Evolutionary conservation across 2,888 invertebrate genomes (phyloP).

Genomic region (Leptopilina myrica): DNA sequence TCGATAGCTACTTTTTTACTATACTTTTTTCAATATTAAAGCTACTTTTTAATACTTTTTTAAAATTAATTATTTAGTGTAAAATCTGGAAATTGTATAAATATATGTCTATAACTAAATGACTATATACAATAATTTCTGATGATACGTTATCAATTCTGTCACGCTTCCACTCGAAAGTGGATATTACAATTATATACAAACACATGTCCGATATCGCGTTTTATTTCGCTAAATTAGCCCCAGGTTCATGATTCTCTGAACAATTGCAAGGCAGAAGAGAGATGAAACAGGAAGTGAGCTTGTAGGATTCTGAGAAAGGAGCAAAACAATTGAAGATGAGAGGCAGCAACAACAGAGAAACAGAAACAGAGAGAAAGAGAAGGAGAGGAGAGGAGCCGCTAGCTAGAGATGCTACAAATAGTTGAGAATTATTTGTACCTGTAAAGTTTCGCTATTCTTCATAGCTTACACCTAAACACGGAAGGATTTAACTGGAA

Average conservation of each 20-base stretch:
- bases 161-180: neutral
- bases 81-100: neutral
- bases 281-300: conserved; percentile 17
- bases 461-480: neutral
- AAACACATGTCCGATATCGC: neutral
- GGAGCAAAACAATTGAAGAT: conserved; percentile 34
- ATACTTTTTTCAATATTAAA: too few relatives aligned
- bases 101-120: neutral
- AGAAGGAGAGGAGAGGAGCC: neutral
- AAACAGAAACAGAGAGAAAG: too few relatives aligned
- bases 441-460: neutral
- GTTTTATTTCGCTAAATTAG: conserved; percentile 12
- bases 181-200: neutral
- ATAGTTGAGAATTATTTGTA: conserved; percentile 19
- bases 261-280: conserved; percentile 14
- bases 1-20: too few relatives aligned
- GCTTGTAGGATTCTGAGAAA: conserved; percentile 22
- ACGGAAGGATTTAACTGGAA: conserved; percentile 9
- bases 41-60: too few relatives aligned
- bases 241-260: neutral
- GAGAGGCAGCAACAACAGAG: conserved; percentile 10
- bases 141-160: neutral
- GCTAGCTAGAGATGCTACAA: conserved; percentile 24
- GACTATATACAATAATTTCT: neutral
- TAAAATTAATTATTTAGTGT: too few relatives aligned